Percentiles rank a stretch among this genome's conserved stretches.
phyloP scores from a whole-genome alignment of 2,113 vertebrate genomes.

The Holacanthus passer region DNA sequence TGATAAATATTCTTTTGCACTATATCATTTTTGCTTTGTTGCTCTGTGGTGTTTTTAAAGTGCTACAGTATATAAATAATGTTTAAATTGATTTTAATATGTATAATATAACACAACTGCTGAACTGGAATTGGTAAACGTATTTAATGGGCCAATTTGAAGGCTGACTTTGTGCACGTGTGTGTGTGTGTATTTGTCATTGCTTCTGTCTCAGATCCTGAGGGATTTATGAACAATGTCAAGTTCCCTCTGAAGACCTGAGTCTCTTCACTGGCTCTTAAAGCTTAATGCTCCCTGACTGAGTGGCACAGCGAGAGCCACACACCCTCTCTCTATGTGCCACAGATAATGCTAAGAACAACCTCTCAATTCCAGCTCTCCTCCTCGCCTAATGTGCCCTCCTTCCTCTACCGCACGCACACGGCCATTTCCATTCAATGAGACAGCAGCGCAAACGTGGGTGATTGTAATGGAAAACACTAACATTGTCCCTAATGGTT shows the following conservation, averaged over 20 bases:
- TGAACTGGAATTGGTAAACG: constrained; percentile 33
- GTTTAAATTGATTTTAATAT: constrained; percentile 15
- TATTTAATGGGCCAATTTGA: constrained; percentile 41
- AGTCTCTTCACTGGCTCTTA: constrained; percentile 77
- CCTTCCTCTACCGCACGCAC: constrained; percentile 54
- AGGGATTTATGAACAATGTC: constrained; percentile 83
- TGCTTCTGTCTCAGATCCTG: constrained; percentile 65
- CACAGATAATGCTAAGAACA: constrained; percentile 81
- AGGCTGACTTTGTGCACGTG: constrained; percentile 21
- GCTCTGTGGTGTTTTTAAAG: neutral
- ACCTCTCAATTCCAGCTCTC: constrained; percentile 82
- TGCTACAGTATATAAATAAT: neutral
- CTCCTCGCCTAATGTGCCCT: constrained; percentile 69
- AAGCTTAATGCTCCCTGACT: constrained; percentile 83
- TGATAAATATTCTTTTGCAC: neutral
- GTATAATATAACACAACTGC: neutral
- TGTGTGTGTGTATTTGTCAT: constrained; percentile 31
- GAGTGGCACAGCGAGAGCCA: constrained; percentile 80
- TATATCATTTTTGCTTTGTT: neutral
- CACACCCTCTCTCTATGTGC: constrained; percentile 73
- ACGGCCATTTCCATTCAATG: constrained; percentile 69
- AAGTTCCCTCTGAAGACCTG: constrained; percentile 79
- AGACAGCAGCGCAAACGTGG: constrained; percentile 51
- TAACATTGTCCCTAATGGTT: constrained; percentile 77
- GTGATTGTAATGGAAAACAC: constrained; percentile 72